Conservation (phyloP, 2,888 invertebrate genomes). For the Heliconius erato region DNA sequence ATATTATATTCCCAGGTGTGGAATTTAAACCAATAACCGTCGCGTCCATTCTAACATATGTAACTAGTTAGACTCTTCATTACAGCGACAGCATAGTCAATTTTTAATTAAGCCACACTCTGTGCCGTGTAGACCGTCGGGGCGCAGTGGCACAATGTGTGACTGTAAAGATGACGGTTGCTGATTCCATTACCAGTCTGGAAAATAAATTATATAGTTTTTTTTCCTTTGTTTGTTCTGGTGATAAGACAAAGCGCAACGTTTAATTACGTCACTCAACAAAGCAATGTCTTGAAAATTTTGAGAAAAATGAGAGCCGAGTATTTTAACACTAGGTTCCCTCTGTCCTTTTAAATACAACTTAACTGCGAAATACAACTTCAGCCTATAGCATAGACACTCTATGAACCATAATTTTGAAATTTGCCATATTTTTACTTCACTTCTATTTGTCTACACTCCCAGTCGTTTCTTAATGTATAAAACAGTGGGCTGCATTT, state of each 20-base stretch:
- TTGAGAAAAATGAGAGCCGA: background rate
- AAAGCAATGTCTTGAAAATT: too few species aligned
- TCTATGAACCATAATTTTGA: background rate
- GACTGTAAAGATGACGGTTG: background rate
- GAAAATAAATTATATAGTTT: too few species aligned
- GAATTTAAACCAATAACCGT: background rate
- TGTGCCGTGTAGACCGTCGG: background rate
- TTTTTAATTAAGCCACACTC: background rate
- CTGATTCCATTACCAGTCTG: background rate
- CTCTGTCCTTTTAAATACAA: too few species aligned
- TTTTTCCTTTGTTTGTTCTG: too few species aligned
- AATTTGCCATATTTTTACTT: background rate
- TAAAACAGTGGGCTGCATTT: constrained; percentile 58
- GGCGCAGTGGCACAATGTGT: background rate
- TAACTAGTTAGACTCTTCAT: background rate
- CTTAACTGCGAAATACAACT: background rate
- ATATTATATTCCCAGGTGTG: background rate
- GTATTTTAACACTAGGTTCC: background rate
- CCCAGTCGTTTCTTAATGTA: background rate
- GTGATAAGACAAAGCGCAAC: too few species aligned
- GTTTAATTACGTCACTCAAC: too few species aligned
- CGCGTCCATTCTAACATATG: background rate
- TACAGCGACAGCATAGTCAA: background rate
- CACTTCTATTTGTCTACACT: background rate
- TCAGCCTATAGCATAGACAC: background rate